Base-by-base conservation (phyloP, 2,113 vertebrate species). In the Corythornis cristatus region DNA sequence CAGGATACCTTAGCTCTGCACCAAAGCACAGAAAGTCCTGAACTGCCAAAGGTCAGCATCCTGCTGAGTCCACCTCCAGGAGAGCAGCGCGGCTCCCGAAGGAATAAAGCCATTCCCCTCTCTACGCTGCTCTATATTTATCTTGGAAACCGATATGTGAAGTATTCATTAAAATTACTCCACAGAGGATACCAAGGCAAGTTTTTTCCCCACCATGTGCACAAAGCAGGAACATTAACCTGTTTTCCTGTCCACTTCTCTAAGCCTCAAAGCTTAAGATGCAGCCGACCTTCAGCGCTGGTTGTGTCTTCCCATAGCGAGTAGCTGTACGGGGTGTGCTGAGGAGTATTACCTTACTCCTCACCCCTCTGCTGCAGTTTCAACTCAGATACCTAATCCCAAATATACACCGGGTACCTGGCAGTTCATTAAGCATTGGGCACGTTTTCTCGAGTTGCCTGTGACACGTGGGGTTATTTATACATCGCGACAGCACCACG, bases 11-110 rank as follows among this genome's bases (percentile, higher is more conserved):
- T 1, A n/a, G 11, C 66, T 37, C 43, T 31, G 22, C 22, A 0
- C 2, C 10, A 17, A 46, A 56, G 48, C 17, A 76, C 48, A 14
- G 23, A 16, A 25, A 0, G 1, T 11, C 25, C 43, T 9, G 23
- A 20, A 12, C 48, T 64, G 50, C 28, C 33, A 0, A 0, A 16
- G 33, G 28, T 7, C 3, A 0, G 75, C 86, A 70, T 62, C 70
- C 58, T 0, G 1, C 54, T 2, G 25, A 73, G 42, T 4, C n/a
- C 45, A 25, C 25, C 25, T 85, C n/a, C 16, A 28, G 17, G 31
- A 18, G 3, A 68, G 51, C 45, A 37, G 22, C 0, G 0, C 4
- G 18, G 35, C 7, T 96, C 46, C 37, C 0, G 0, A n/a, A 54
- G 60, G 20, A 62, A 25, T 12, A 56, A 43, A 12, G 3, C 48